These are phyloP conservation scores for Sebastolobus altivelis DNA, from an alignment of 2,797 vertebrate genomes.

Conservation along the genomic window DNA sequence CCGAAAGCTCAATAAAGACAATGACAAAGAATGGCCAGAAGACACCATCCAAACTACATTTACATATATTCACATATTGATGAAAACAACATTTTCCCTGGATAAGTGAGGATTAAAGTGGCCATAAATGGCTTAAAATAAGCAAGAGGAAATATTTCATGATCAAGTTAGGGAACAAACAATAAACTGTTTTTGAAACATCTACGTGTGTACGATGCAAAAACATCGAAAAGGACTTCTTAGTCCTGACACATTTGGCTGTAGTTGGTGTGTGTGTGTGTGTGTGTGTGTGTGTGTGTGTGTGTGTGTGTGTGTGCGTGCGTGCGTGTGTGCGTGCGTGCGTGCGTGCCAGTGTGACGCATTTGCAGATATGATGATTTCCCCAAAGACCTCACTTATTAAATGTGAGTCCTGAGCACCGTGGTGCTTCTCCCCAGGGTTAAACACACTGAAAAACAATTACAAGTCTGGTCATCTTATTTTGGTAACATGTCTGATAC, in stretches of 20 bases:
- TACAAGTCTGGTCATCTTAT: slow-evolving; percentile 37
- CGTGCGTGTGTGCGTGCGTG: neutral
- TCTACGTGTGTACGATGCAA: neutral
- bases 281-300: neutral
- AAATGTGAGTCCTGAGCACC: slow-evolving; percentile 24
- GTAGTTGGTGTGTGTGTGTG: neutral
- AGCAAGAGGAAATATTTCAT: neutral
- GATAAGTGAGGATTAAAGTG: neutral
- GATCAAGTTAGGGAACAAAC: neutral
- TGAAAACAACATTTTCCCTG: neutral
- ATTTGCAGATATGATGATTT: slow-evolving; percentile 55
- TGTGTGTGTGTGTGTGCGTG: neutral
- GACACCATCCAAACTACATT: neutral
- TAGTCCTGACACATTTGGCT: too few species aligned
- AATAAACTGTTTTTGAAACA: neutral
- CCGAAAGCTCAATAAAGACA: neutral
- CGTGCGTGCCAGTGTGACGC: neutral
- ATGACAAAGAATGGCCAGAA: neutral
- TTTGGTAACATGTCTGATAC: slow-evolving; percentile 9
- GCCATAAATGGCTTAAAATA: neutral
- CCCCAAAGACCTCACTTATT: slow-evolving; percentile 63
- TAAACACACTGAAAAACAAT: slow-evolving; percentile 63
- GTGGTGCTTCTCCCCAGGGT: slow-evolving; percentile 8
- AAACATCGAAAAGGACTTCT: neutral
- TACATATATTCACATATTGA: neutral